A percentile compares a stretch with the other conserved stretches of the same genome.
Conservation (phyloP, 2,113 vertebrate species). For the Grallaria varia region DNA sequence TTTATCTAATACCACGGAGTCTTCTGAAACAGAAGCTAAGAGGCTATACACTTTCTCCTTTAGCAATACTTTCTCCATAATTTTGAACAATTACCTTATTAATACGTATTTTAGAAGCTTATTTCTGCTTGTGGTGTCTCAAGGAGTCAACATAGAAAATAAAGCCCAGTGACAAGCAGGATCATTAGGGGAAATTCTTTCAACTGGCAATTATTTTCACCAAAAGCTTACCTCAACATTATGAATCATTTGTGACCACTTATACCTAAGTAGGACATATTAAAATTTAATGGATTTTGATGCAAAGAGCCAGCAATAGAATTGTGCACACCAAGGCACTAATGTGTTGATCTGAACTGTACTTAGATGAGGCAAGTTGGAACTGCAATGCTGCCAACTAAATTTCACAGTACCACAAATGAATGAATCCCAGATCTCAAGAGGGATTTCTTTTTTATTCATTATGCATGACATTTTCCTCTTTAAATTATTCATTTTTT, state of each 20-base stretch:
- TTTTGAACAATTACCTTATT: not conserved
- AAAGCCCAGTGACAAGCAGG: constrained; percentile 42
- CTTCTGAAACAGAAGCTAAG: constrained; percentile 44
- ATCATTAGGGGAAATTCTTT: constrained; percentile 48
- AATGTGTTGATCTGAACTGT: constrained; percentile 69
- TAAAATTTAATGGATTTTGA: constrained; percentile 74
- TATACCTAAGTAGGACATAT: constrained; percentile 64
- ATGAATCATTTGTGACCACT: constrained; percentile 76
- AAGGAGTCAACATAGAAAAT: constrained; percentile 34
- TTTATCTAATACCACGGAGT: not conserved
- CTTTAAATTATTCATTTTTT: constrained; percentile 75
- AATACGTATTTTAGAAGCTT: not conserved
- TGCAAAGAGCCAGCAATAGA: constrained; percentile 49
- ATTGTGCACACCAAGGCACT: constrained; percentile 53
- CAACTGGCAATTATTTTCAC: constrained; percentile 63
- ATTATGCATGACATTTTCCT: constrained; percentile 76
- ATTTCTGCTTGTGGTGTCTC: constrained; percentile 5
- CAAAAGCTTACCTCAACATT: constrained; percentile 61
- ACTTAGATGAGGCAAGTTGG: constrained; percentile 55
- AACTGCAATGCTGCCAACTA: constrained; percentile 51
- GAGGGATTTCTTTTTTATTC: constrained; percentile 56
- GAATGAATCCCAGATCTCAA: constrained; percentile 67
- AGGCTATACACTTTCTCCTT: not conserved
- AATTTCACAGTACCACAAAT: constrained; percentile 59
- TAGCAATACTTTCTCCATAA: constrained; percentile 12